These are phyloP conservation scores for Crax fasciolata DNA, from an alignment of 2,797 vertebrate genomes.

Conservation along the genomic window DNA sequence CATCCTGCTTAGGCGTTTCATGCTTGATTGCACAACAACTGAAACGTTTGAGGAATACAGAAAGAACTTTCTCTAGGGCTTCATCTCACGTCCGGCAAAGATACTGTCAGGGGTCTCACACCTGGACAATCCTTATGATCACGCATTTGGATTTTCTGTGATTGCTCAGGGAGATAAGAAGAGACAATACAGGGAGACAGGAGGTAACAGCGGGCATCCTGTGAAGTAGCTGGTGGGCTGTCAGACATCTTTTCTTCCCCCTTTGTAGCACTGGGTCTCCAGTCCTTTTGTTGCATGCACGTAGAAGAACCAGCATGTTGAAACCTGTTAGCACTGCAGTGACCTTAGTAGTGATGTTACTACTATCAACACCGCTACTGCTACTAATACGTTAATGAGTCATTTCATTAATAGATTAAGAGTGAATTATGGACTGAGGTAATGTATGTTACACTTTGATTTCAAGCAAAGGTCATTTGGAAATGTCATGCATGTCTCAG, in stretches of 20 bases:
- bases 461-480: slow-evolving; percentile 32
- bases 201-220: not conserved
- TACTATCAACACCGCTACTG: not conserved
- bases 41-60: not conserved
- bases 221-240: not conserved
- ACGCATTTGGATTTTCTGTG: not conserved
- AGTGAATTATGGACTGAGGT: slow-evolving; percentile 42
- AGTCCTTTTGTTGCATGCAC: not conserved
- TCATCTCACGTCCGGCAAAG: not conserved
- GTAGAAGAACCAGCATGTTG: not conserved
- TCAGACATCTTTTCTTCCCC: not conserved
- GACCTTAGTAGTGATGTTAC: slow-evolving; percentile 10
- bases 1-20: not conserved
- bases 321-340: slow-evolving; percentile 3
- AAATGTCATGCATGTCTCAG: not conserved
- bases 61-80: not conserved
- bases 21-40: not conserved
- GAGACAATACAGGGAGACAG: not conserved
- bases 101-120: not conserved
- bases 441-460: slow-evolving; percentile 14
- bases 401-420: slow-evolving; percentile 60
- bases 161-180: not conserved
- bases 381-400: slow-evolving; percentile 66
- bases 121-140: not conserved
- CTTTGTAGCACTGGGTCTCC: slow-evolving; percentile 27